Conservation (phyloP, 2,888 invertebrate species). For the Prosapia bicincta region DNA sequence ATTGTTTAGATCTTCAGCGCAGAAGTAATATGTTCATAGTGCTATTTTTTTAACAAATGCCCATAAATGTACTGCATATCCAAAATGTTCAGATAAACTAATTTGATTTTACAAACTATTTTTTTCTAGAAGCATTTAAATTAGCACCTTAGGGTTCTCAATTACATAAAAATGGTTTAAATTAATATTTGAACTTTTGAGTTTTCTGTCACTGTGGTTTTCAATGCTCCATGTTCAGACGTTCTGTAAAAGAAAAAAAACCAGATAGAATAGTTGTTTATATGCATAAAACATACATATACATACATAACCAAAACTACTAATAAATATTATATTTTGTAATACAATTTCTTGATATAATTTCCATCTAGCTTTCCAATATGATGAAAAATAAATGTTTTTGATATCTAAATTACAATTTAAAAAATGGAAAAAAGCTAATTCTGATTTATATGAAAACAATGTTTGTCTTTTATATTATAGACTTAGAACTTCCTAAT, state of each 20-base stretch:
- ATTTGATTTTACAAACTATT: neutral
- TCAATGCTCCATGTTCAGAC: slow-evolving; percentile 9
- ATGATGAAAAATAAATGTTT: neutral
- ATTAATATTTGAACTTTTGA: neutral
- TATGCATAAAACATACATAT: too few relatives aligned
- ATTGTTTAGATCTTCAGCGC: neutral
- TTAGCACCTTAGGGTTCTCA: neutral
- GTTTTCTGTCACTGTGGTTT: neutral
- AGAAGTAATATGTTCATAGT: neutral
- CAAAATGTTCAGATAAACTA: neutral
- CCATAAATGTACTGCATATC: neutral
- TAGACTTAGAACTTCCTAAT: too few relatives aligned
- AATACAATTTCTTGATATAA: neutral
- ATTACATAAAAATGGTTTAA: neutral
- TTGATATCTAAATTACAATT: neutral
- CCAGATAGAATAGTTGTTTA: too few relatives aligned
- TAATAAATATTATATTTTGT: neutral
- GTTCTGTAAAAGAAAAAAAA: slow-evolving; percentile 8
- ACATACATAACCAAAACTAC: too few relatives aligned
- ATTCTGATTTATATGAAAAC: too few relatives aligned
- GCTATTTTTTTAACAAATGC: neutral
- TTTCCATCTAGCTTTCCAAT: neutral
- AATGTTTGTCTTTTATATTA: too few relatives aligned
- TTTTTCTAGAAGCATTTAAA: neutral
- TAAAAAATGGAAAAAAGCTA: too few relatives aligned